Conservation (phyloP, 2,797 vertebrate species). For the Melopsittacus undulatus region DNA sequence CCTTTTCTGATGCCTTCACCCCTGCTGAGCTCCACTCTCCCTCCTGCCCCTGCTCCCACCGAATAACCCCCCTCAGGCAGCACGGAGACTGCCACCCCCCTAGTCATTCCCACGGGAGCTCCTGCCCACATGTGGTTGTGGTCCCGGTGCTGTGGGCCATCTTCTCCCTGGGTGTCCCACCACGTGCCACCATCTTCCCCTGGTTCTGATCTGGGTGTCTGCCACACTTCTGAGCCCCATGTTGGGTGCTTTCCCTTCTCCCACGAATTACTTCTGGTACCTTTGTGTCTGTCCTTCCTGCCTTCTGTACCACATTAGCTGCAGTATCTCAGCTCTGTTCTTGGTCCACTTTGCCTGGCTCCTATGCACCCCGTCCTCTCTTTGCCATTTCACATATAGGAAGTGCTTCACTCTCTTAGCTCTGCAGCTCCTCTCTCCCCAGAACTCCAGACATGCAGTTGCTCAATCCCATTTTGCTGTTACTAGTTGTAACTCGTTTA, state of each 20-base stretch:
- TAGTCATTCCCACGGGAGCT: neutral
- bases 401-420: neutral
- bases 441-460: fast-evolving
- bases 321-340: neutral
- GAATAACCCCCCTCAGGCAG: neutral
- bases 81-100: neutral
- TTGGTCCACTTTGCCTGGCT: neutral
- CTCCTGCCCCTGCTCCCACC: neutral
- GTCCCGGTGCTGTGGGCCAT: neutral
- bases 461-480: neutral
- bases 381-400: fast-evolving
- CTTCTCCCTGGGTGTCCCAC: neutral
- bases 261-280: neutral
- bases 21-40: neutral
- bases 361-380: neutral
- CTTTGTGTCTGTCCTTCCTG: neutral
- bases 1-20: too few species aligned
- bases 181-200: neutral
- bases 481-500: neutral
- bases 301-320: neutral
- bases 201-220: neutral
- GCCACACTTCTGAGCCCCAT: fast-evolving
- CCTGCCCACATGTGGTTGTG: neutral
- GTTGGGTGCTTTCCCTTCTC: neutral
- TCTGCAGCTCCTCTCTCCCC: neutral